Percentiles rank a stretch among this genome's conserved stretches.
phyloP scores from a whole-genome alignment of 2,888 invertebrate species.

The Falcaria lacertinaria region DNA sequence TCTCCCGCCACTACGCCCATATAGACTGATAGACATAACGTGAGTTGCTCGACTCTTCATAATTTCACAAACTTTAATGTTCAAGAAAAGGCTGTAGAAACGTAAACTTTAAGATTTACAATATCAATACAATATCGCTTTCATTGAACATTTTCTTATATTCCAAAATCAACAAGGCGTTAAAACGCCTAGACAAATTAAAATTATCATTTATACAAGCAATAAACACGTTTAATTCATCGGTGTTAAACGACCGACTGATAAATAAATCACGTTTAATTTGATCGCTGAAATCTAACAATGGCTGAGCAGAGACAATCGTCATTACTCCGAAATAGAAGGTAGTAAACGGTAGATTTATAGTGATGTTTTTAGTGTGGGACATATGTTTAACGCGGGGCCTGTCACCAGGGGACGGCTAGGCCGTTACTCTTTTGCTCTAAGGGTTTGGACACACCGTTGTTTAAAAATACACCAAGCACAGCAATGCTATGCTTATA shows the following conservation, averaged over 20 bases:
- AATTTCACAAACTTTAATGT: too few relatives aligned
- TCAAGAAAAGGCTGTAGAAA: too few relatives aligned
- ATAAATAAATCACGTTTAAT: conserved; percentile 5
- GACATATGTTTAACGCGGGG: conserved; percentile 54
- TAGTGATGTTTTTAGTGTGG: conserved; percentile 55
- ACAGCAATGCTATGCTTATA: too few relatives aligned
- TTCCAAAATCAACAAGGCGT: too few relatives aligned
- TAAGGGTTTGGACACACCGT: conserved; percentile 11
- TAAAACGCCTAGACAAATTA: too few relatives aligned
- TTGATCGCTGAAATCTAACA: conserved; percentile 5
- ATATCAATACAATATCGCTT: too few relatives aligned
- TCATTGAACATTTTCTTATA: too few relatives aligned
- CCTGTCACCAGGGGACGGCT: conserved; percentile 50
- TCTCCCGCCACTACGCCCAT: too few relatives aligned
- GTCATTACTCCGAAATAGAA: conserved; percentile 64
- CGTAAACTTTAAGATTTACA: too few relatives aligned
- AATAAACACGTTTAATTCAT: not conserved
- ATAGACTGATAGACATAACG: too few relatives aligned
- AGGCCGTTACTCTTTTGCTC: conserved; percentile 17
- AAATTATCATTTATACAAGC: not conserved
- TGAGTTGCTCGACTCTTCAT: too few relatives aligned
- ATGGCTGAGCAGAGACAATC: conserved; percentile 12
- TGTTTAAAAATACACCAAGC: too few relatives aligned
- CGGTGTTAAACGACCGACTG: conserved; percentile 1
- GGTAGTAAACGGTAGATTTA: conserved; percentile 52